Evolutionary conservation across 2,113 vertebrate genomes (phyloP).

Genomic region (Melierax canorus): DNA sequence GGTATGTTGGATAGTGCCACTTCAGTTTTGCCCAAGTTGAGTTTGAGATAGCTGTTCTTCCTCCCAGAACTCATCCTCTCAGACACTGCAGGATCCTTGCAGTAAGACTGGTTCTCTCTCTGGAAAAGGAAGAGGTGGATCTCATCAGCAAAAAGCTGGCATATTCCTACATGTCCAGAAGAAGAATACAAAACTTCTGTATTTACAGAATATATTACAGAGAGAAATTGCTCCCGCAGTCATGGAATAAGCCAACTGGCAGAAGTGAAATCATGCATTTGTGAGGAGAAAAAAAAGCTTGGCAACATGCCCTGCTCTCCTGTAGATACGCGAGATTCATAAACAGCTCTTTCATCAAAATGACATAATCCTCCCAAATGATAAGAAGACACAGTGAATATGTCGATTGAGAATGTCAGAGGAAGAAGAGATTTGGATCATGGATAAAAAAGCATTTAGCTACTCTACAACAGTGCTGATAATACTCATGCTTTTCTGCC

Average conservation of each 20-base stretch:
- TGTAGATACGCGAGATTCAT: background rate
- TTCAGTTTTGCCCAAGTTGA: background rate
- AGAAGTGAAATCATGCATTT: conserved; percentile 1
- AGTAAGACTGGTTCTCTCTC: background rate
- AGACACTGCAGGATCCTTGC: background rate
- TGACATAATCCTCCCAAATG: background rate
- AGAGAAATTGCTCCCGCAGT: background rate
- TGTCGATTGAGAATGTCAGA: background rate
- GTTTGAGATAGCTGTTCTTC: background rate
- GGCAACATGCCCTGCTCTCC: conserved; percentile 13
- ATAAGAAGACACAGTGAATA: background rate
- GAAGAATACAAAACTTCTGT: background rate
- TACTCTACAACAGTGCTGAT: background rate
- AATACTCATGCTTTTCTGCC: background rate
- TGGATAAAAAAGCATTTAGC: background rate
- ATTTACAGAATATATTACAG: background rate
- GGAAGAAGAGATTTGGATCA: background rate
- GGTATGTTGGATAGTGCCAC: background rate
- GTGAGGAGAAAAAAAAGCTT: background rate
- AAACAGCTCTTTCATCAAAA: conserved; percentile 48
- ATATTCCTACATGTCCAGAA: background rate
- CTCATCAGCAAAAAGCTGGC: background rate
- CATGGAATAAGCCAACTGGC: conserved; percentile 9
- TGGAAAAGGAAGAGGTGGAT: background rate
- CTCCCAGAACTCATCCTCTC: background rate